Base-by-base conservation (phyloP, 2,113 vertebrate genomes). In the Apistogramma diplotaenia region DNA sequence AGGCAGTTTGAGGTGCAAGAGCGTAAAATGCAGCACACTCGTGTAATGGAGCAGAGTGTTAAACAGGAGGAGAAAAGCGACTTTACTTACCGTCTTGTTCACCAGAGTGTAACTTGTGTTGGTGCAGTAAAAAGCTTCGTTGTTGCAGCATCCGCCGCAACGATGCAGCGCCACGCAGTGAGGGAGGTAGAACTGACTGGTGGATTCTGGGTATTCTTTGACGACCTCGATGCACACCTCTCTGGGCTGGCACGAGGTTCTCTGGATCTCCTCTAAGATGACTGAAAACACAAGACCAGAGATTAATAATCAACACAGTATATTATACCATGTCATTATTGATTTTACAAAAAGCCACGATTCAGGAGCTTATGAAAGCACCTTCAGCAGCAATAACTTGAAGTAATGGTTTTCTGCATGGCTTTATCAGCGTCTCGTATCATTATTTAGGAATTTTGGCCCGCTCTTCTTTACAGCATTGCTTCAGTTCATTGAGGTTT, bases 211-310 rank as follows among this genome's bases (percentile, higher is more conserved):
- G 82, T 91, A 92, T 65, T 95, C 95, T 79, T 94, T 95, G 37
- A 92, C 58, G 1, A 95, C 94, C 87, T 95, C 95, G 2, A 95
- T 59, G 13, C 94, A 95, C 73, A 94, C 94, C 78, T 95, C 94
- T 84, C 95, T 87, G 57, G 95, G 95, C 56, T 87, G 89, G 80
- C 95, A 95, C 0, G 74, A 82, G 8, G 93, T 95, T 8, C 81
- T 72, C 82, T 93, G 87, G 35, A 95, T 90, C 87, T 95, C 95
- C 67, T 94, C 92, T 4, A 95, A 67, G 81, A 95, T 93, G 74
- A 93, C 95, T 95, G 79, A 46, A 82, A 84, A 89, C 74, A 90
- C 1, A 35, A 25, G 23, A 18, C 46, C 3, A 40, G 37, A 40
- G 37, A 40, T 40, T 40, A 65, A 65, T 21, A 46, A 46, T 43